These are phyloP conservation scores for Subacronicta megacephala DNA, from an alignment of 2,888 invertebrate genomes.

Conservation along the genomic window DNA sequence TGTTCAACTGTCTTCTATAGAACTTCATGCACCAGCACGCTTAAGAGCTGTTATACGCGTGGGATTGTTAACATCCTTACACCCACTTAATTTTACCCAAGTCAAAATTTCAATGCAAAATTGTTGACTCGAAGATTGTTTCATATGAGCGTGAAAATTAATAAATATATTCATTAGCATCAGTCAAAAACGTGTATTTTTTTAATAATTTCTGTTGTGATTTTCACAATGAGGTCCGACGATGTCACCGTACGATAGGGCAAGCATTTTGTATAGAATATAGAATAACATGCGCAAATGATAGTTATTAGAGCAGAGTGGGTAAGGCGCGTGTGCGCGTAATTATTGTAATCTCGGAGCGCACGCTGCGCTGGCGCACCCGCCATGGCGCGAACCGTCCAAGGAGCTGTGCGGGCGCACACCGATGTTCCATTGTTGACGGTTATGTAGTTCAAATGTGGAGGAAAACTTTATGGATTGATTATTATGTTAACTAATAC, in stretches of 20 bases:
- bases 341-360: conserved; percentile 86
- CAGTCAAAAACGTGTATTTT: conserved; percentile 19
- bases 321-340: conserved; percentile 83
- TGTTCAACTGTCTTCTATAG: too few species aligned
- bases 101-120: conserved; percentile 6
- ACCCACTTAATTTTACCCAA: not conserved
- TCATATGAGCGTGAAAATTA: conserved; percentile 28
- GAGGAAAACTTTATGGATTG: conserved; percentile 22
- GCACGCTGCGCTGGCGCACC: conserved; percentile 67
- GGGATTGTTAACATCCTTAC: not conserved
- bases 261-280: conserved; percentile 81
- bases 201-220: conserved; percentile 42
- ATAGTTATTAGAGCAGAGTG: conserved; percentile 84
- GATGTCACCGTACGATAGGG: conserved; percentile 79
- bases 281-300: conserved; percentile 88
- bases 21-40: too few species aligned
- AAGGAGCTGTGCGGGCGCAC: conserved; percentile 56
- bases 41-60: not conserved
- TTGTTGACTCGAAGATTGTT: not conserved
- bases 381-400: conserved; percentile 48
- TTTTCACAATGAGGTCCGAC: conserved; percentile 48
- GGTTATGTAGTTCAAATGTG: conserved; percentile 29
- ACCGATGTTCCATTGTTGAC: conserved; percentile 51
- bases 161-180: conserved; percentile 42
- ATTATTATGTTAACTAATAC: too few species aligned